A percentile compares a stretch with the other conserved stretches of the same genome.
Evolutionary conservation across 2,888 invertebrate genomes (phyloP).

Genomic region (Apodemia mormo): DNA sequence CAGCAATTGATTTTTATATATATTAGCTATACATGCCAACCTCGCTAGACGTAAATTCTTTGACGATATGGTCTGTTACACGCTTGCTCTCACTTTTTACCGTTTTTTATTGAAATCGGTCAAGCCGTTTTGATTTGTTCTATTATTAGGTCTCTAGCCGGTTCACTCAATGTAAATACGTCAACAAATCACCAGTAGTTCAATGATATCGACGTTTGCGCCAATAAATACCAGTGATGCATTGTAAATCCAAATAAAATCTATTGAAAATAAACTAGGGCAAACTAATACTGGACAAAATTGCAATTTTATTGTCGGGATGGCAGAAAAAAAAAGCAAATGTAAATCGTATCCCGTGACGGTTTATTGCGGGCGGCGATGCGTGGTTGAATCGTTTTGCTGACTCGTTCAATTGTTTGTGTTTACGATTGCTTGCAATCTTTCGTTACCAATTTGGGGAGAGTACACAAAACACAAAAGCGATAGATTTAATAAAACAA

Average conservation of each 20-base stretch:
- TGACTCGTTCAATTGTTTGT: constrained; percentile 31
- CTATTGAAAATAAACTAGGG: constrained; percentile 29
- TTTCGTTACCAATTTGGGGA: constrained; percentile 24
- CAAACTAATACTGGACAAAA: constrained; percentile 34
- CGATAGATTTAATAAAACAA: constrained; percentile 6
- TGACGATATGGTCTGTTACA: too few relatives aligned
- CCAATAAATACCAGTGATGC: constrained; percentile 17
- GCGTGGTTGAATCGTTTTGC: constrained; percentile 31
- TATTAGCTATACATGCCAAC: too few relatives aligned
- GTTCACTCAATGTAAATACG: too few relatives aligned
- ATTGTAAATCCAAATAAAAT: constrained; percentile 26
- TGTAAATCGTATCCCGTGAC: constrained; percentile 30
- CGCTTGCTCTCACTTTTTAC: too few relatives aligned
- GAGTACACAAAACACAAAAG: constrained; percentile 11
- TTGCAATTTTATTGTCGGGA: constrained; percentile 32
- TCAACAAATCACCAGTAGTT: too few relatives aligned
- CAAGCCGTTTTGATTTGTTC: too few relatives aligned
- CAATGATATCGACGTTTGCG: constrained; percentile 12
- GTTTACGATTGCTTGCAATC: constrained; percentile 26
- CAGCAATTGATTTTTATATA: too few relatives aligned
- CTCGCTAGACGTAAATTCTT: too few relatives aligned
- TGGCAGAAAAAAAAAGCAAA: constrained; percentile 25
- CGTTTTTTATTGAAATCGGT: too few relatives aligned
- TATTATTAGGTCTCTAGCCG: too few relatives aligned
- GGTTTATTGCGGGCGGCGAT: constrained; percentile 31